Base-by-base conservation (phyloP, 2,797 vertebrate genomes). In the Meriones psammophilus region DNA sequence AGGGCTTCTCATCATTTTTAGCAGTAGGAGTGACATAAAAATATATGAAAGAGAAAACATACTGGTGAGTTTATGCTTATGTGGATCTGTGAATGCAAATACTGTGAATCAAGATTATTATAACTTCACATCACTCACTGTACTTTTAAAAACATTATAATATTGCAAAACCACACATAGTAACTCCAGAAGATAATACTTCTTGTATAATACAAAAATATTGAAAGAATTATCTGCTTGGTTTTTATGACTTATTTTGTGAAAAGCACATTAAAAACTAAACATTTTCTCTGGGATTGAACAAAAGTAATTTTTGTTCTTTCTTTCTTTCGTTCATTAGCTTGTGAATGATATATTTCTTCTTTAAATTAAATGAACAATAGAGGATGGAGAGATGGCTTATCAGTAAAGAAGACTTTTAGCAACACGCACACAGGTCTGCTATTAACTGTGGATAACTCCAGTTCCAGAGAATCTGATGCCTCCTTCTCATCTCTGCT, bases 301-400 rank as follows among this genome's bases (percentile, higher is more conserved):
- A 94, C 78, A 92, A 39, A 77, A 66, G 17, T 33, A 15, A 56
- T 56, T 56, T 56, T 80, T 15, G 30, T 14, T 62, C 6, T 39
- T 15, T n/a, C 18, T 15, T 46, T 54, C 46, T 78, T 58, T 79
- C 8, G 4, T 36, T 14, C 56, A 22, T 54, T 69, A 46, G 1
- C 85, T 85, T 85, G 15, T 85, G 42, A 88, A 84, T 46, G 66
- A 54, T 30, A 83, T 79, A 39, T 88, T 74, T 81, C 46, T 68
- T 30, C 8, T 76, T 73, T 92, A 89, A 94, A 95, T 95, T 76
- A 50, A 90, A 92, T 89, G 18, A 46, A 46, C 0, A 84, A 68
- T 33, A 33, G 18, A 50, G 18, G 10, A 22, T 33, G 28, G 5
- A 68, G 30, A 22, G 9, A 85, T 50, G 28, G 18, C 26, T 33